Conservation (phyloP, 1,140 invertebrate genomes). For the Lucilia sericata region DNA sequence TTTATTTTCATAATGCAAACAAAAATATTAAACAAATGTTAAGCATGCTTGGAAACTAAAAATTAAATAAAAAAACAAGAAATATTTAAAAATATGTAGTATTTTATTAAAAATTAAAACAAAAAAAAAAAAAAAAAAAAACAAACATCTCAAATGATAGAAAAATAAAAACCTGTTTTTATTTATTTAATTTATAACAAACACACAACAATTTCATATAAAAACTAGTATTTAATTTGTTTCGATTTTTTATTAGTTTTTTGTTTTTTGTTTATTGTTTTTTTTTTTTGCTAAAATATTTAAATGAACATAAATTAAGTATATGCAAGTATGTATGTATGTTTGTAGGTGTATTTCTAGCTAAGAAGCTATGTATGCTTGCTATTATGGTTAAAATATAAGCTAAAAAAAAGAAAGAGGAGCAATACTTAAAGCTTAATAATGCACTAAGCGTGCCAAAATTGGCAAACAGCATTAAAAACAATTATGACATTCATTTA, state of each 20-base stretch:
- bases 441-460: slow-evolving; percentile 19
- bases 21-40: too few relatives aligned
- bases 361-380: too few relatives aligned
- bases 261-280: not conserved
- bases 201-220: too few relatives aligned
- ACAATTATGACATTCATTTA: too few relatives aligned
- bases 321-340: too few relatives aligned
- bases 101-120: not conserved
- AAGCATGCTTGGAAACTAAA: too few relatives aligned
- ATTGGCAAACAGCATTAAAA: not conserved
- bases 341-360: too few relatives aligned
- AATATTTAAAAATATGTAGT: too few relatives aligned
- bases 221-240: slow-evolving; percentile 8
- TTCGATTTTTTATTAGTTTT: not conserved
- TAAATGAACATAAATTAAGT: not conserved
- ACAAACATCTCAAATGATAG: not conserved
- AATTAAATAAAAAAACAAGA: too few relatives aligned
- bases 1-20: too few relatives aligned
- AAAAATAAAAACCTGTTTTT: not conserved
- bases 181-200: not conserved
- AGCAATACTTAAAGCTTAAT: not conserved
- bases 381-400: too few relatives aligned
- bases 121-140: too few relatives aligned
- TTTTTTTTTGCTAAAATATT: not conserved
- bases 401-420: not conserved